Percentiles rank a stretch among this genome's conserved stretches.
phyloP scores from a whole-genome alignment of 2,113 vertebrate genomes.

The Myanophis thanlyinensis region DNA sequence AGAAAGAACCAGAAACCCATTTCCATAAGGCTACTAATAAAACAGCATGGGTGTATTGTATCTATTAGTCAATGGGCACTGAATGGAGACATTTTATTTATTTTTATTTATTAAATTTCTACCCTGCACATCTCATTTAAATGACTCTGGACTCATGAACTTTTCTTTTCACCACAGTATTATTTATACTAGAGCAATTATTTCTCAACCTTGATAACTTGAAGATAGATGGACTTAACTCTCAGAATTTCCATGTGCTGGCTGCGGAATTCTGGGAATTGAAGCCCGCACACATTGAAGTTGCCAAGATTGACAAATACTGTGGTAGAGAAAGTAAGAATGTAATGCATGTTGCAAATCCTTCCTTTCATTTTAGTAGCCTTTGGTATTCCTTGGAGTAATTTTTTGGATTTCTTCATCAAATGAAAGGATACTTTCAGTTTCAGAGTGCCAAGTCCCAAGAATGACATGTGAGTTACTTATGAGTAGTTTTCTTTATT shows the following conservation, averaged over 20 bases:
- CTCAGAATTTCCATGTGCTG: too few species aligned
- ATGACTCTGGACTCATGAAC: too few species aligned
- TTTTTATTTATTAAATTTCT: too few species aligned
- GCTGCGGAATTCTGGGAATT: too few species aligned
- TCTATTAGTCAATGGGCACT: not conserved
- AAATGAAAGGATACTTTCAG: not conserved
- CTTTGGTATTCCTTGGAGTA: not conserved
- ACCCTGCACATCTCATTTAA: too few species aligned
- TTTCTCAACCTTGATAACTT: too few species aligned
- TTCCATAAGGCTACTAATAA: not conserved
- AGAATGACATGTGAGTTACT: not conserved
- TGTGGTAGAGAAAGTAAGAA: not conserved
- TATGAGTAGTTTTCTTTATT: not conserved
- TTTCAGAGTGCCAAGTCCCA: not conserved
- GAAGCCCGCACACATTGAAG: too few species aligned
- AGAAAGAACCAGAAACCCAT: not conserved
- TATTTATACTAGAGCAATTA: not conserved
- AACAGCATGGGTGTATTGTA: not conserved
- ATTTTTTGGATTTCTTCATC: not conserved
- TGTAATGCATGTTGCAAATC: not conserved
- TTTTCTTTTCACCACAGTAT: not conserved
- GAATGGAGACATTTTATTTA: not conserved
- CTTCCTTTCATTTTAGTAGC: not conserved
- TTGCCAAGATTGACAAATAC: not conserved
- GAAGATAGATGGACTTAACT: not conserved